phyloP scores from a whole-genome alignment of 1,140 invertebrate species.

The Psix sp. region DNA sequence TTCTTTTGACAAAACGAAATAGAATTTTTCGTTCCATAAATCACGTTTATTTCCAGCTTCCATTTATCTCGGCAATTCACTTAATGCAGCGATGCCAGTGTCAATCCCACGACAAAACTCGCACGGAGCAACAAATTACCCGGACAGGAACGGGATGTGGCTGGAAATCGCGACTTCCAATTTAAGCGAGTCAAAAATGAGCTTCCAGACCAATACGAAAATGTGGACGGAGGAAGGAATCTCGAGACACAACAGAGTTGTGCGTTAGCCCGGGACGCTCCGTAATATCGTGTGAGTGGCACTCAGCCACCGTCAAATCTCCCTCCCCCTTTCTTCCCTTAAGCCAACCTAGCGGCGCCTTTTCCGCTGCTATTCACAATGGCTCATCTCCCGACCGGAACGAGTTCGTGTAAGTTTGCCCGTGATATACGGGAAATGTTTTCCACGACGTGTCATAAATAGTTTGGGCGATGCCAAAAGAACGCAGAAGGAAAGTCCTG shows the following conservation, averaged over 20 bases:
- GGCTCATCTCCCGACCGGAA: constrained; percentile 54
- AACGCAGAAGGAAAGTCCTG: constrained; percentile 33
- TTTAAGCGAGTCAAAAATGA: constrained; percentile 31
- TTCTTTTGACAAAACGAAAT: too few relatives aligned
- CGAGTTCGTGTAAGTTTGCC: constrained; percentile 69
- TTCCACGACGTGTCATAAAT: constrained; percentile 72
- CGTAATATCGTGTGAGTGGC: constrained; percentile 53
- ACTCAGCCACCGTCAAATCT: constrained; percentile 10
- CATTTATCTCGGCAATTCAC: background rate
- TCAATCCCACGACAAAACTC: background rate
- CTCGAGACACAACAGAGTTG: constrained; percentile 31
- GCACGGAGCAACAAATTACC: constrained; percentile 13
- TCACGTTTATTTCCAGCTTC: too few relatives aligned
- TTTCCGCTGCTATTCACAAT: constrained; percentile 28
- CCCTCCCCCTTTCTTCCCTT: background rate
- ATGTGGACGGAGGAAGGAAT: constrained; percentile 24
- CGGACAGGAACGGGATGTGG: background rate
- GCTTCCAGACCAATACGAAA: constrained; percentile 39
- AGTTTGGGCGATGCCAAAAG: constrained; percentile 60
- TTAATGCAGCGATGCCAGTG: background rate
- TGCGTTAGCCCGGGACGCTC: constrained; percentile 39
- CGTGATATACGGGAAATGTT: constrained; percentile 73
- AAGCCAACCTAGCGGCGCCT: constrained; percentile 15
- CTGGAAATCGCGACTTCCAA: constrained; percentile 9
- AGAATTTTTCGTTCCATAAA: too few relatives aligned